Base-by-base conservation (phyloP, 2,113 vertebrate genomes). In the Bungarus multicinctus region DNA sequence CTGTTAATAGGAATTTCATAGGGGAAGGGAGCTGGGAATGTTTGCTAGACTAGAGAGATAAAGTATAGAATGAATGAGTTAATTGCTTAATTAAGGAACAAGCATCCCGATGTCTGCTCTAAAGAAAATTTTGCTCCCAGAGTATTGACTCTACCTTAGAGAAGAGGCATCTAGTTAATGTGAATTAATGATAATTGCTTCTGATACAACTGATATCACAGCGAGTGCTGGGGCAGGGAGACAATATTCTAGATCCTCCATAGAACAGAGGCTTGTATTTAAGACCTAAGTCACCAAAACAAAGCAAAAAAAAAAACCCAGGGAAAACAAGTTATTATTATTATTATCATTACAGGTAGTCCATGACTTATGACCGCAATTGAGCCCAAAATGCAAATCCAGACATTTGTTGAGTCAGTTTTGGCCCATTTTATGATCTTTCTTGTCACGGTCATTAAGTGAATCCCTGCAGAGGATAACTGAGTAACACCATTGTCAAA, bases 101-200 rank as follows among this genome's bases (percentile, higher is more conserved):
- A 50, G 23, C 27, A 23, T 87, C 81, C 50, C 52, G 87, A 92
- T 57, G 47, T 94, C 96, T 94, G 90, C 93, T 55, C 74, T 16
- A 85, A 92, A 88, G 25, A n/a, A 23, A 10, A 81, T 81, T 47
- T n/a, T 55, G 34, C 60, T 50, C 58, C 22, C 47, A 20, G 39
- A 43, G 39, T 64, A 2, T 91, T 87, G 52, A 93, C 39, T 64
- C 89, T 90, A 39, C 12, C 0, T 0, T 9, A 0, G 0, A 43
- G 39, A 47, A 52, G 25, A 81, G 9, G 85, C 43, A 34, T 23
- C 20, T 18, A 43, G 1, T 57, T 43, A 8, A 22, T 23, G 34
- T 64, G 23, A 57, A 50, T 87, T 47, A 30, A 1, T 50, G 81
- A n/a, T 54, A 6, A 69, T 23, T 30, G 45, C 45, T 57, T 43